Base-by-base conservation (phyloP, 1,140 invertebrate species). In the Lordiphosa collinella region DNA sequence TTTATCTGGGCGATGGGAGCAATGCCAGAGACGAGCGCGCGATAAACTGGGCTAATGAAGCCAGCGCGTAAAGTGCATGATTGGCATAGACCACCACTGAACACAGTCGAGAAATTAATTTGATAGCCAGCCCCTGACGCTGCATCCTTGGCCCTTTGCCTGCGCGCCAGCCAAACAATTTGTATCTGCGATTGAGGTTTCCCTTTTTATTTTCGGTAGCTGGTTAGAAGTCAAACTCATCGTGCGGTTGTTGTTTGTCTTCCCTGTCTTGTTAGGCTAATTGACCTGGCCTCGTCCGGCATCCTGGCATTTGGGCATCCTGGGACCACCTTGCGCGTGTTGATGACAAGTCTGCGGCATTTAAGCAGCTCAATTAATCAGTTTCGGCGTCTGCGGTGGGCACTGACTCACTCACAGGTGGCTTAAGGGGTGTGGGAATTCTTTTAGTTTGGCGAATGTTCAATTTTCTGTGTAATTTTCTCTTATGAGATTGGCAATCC, bases 41-140 rank as follows among this genome's bases (percentile, higher is more conserved):
- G 75, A 74, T 68, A 68, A 68, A 68, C 48, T 70, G 38, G 66
- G 65, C 62, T 78, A 78, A 82, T 72, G 72, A 78, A 84, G 66
- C 46, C 63, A 57, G 63, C 66, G 78, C 76, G 79, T 84, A 84
- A 84, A 84, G 72, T 78, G 78, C 78, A 73, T 84, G 78, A 84
- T 84, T 85, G 78, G 64, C 78, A 84, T 84, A 84, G 78, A 84
- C 78, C 78, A 84, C 22, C 78, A 84, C 79, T 84, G 65, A n/a
- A 54, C 50, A 53, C 31, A n/a, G n/a, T n/a, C 6, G 51, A 58
- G 43, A 72, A 84, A 75, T 71, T 64, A 57, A 74, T 68, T 71
- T 71, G 68, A 71, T 71, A 74, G 69, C 56, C 22, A 31, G 41
- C 35, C 13, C 12, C 35, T 9, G 8, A 5, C 1, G n/a, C 31